Evolutionary conservation across 2,888 invertebrate genomes (phyloP), one percentile per base, ranked within the genome.

Genomic region (Priocnemis perturbator): DNA sequence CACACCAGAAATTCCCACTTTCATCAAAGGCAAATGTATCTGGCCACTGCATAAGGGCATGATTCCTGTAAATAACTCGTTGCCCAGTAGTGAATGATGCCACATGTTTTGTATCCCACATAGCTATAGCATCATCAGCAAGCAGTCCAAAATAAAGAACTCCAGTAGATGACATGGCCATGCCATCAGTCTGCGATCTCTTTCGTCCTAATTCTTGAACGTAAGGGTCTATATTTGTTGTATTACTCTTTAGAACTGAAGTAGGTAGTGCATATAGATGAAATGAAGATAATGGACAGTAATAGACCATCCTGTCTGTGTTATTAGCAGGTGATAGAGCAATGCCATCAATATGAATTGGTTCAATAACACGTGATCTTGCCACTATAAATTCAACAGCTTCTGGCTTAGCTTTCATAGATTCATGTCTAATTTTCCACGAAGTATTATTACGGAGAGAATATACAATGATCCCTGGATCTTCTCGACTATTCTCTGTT

Each of bases 381-480:
- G 92, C 92, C 47, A 94, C 91, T 75, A 90, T 91, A 89, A 94
- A 93, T 44, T 90, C 85, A 0, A 91, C 89, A 0, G 93, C 93
- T 45, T 92, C 91, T 0, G 90, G 82, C 59, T 91, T 91, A 0
- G 93, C 92, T 59, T 88, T 89, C 94, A 95, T 95, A 0, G 93
- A 92, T 52, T 89, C 89, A 81, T 94, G 93, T 1, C 93, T 92
- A 63, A 95, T 88, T 88, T 94, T 94, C 94, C 95, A 95, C 9
- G 94, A 92, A 64, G 91, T 91, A 77, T 92, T 92, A 77, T 93
- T 91, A 68, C 90, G 90, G 50, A 92, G 88, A 0, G 93, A 93
- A 87, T 93, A 95, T 9, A 95, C 94, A 67, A 95, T 93, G 67
- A 95, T 91, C 44, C 94, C 94, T 5, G 94, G 94, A 88, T 94